Base-by-base conservation (phyloP, 2,113 vertebrate genomes). In the Piprites chloris region DNA sequence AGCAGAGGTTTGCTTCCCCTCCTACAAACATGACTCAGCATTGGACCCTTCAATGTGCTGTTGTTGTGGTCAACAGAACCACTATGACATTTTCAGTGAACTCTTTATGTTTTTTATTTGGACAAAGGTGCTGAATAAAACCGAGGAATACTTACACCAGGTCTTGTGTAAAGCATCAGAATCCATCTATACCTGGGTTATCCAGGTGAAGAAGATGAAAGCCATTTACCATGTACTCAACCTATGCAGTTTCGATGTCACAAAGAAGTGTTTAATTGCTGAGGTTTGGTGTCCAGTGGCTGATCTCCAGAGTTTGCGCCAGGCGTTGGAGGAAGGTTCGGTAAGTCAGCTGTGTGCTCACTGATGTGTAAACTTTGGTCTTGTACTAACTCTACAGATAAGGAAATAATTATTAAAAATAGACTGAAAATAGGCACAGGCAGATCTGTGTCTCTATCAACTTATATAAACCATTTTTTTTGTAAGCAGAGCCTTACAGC, bases 141-240 rank as follows among this genome's bases (percentile, higher is more conserved):
- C 99, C 0, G 99, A 99, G 94, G 99, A 99, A 46, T 99, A 99
- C 63, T 97, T 99, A 87, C 98, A 97, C 61, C 99, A 99, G 80
- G 99, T 99, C 67, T 96, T 99, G 73, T 98, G 98, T 18, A 99
- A 99, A 69, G 99, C 99, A 0, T 99, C 99, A 0, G 99, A 99
- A 85, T 99, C 99, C 0, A 97, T 99, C 78, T 99, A 98, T 75
- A 98, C 97, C 3, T 99, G 99, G 96, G 98, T 98, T 50, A 93
- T 99, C 74, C 99, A 99, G 80, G 99, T 99, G 93, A 99, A 99
- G 97, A 99, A 99, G 97, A 99, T 99, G 99, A 99, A 99, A 94
- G 99, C 99, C 93, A 99, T 99, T 89, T 99, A 99, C 94, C 99
- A 99, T 26, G 98, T 99, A 74, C 98, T 99, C 53, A 99, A 99